Evolutionary conservation across 2,888 invertebrate species (phyloP).

Genomic region (Prosopocoilus inquinatus): DNA sequence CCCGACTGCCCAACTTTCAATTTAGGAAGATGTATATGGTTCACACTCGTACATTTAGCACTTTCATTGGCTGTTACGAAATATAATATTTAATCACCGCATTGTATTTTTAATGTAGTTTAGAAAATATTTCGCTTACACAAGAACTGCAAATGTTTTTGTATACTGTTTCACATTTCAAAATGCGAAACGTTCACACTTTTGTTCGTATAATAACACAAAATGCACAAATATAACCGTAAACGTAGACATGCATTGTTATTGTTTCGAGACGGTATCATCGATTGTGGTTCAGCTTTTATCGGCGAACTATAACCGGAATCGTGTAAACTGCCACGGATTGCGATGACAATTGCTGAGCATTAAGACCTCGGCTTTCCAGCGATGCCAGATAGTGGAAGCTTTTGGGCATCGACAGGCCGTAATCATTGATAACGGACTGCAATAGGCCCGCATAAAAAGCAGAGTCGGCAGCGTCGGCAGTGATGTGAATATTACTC

Average conservation of each 20-base stretch:
- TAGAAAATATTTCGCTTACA: too few relatives aligned
- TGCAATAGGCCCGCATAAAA: conserved; percentile 42
- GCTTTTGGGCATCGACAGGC: conserved; percentile 39
- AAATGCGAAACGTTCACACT: too few relatives aligned
- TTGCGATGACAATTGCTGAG: conserved; percentile 19
- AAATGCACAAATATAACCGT: not conserved
- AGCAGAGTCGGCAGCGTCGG: conserved; percentile 34
- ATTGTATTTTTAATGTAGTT: too few relatives aligned
- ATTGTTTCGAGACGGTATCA: conserved; percentile 8
- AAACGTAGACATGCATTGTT: conserved; percentile 10
- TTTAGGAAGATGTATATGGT: too few relatives aligned
- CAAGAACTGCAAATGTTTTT: too few relatives aligned
- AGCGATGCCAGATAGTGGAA: conserved; percentile 12
- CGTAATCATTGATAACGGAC: conserved; percentile 47
- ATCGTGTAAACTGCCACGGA: conserved; percentile 19
- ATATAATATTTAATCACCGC: too few relatives aligned
- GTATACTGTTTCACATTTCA: too few relatives aligned
- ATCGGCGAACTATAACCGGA: conserved; percentile 11
- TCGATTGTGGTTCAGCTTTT: conserved; percentile 5
- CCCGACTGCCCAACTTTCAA: too few relatives aligned
- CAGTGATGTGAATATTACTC: conserved; percentile 48
- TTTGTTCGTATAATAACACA: too few relatives aligned
- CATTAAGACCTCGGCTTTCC: conserved; percentile 19
- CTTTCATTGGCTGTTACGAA: too few relatives aligned
- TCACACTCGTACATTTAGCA: too few relatives aligned